phyloP scores from a whole-genome alignment of 2,797 vertebrate species.

The Botia almorhae region DNA sequence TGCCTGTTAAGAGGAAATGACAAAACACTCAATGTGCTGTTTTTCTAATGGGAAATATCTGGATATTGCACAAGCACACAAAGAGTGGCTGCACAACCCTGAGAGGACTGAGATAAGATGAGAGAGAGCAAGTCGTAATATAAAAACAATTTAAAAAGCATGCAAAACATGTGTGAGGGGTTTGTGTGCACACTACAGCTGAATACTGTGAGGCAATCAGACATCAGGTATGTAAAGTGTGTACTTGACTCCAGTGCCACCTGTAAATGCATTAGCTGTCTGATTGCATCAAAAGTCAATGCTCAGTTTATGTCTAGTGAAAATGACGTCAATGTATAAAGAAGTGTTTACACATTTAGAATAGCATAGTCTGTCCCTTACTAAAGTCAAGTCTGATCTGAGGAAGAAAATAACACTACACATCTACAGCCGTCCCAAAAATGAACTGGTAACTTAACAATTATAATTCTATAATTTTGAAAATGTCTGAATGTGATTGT shows the following conservation, averaged over 20 bases:
- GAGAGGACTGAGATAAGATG: neutral
- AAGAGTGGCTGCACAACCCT: neutral
- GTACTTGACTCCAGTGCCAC: neutral
- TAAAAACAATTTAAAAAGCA: neutral
- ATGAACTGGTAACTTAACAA: neutral
- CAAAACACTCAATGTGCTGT: neutral
- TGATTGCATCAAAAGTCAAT: neutral
- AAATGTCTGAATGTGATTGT: no score
- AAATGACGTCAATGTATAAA: neutral
- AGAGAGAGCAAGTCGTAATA: neutral
- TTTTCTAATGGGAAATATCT: neutral
- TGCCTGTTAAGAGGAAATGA: slow-evolving; percentile 4
- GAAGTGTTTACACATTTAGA: neutral
- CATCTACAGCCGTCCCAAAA: neutral
- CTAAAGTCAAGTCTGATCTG: neutral
- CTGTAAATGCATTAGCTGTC: neutral
- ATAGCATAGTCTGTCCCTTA: no score
- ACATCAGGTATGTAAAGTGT: neutral
- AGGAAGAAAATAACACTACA: neutral
- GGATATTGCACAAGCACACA: neutral
- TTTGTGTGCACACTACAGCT: neutral
- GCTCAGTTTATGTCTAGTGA: neutral
- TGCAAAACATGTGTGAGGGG: neutral
- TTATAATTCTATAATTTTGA: no score
- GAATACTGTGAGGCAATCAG: neutral